Evolutionary conservation across 2,888 invertebrate genomes (phyloP), one percentile per base, ranked within the genome.

Genomic region (Monoplex corrugatus): DNA sequence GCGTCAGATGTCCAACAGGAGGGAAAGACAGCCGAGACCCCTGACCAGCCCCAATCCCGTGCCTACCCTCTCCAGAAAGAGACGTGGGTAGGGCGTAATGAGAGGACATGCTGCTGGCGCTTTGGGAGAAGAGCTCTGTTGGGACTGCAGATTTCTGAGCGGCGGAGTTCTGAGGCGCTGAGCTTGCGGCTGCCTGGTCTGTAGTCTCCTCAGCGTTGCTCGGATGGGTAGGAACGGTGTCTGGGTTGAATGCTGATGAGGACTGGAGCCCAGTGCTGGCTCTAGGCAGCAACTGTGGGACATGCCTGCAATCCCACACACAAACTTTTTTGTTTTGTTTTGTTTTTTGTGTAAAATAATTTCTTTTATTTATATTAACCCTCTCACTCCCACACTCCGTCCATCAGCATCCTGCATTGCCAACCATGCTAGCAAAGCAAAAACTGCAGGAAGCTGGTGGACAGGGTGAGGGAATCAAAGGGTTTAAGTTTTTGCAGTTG

Each of bases 41-140:
- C 63, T 50, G 28, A 28, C 28, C 43, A 40, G 2, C 43, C n/a
- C 63, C 32, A 8, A 43, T 3, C 44, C n/a, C 40, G 6, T 1
- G 40, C 85, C n/a, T n/a, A 13, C 35, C 28, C n/a, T 35, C 63
- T 50, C 35, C 28, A 5, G 40, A 10, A 2, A 88, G 43, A 50
- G 87, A 38, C 3, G 40, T 6, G 23, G 87, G 87, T 16, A 88
- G 80, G 28, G n/a, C 83, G 28, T 82, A 83, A 23, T 88, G 83
- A 19, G 87, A 88, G 0, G 87, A 88, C 87, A 88, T n/a, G 68
- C 87, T 88, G 68, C 63, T 88, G 6, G 63, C 57, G 87, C 87
- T 88, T 1, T 88, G 82, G 3, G 40, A 78, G 32, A 38, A 28
- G n/a, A 80, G 57, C 68, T 83, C 68, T 50, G 72, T 35, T 16